A percentile compares a stretch with the other conserved stretches of the same genome.
Evolutionary conservation across 2,797 vertebrate genomes (phyloP).

Genomic region (Melanotaenia nigrans): DNA sequence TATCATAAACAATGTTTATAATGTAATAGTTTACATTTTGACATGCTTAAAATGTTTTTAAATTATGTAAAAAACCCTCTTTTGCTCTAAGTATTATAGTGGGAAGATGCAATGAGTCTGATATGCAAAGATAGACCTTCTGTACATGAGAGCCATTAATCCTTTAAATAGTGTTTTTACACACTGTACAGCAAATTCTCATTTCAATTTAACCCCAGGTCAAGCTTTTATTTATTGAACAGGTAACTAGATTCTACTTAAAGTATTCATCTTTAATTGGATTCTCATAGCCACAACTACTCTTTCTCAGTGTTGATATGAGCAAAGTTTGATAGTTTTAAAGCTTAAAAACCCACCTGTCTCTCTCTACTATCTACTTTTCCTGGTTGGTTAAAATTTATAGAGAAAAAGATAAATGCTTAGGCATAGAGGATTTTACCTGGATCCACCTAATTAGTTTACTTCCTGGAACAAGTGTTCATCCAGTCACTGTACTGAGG

Average conservation of each 20-base stretch:
- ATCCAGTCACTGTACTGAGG: not conserved
- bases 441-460: not conserved
- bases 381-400: slow-evolving; percentile 9
- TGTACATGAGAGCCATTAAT: slow-evolving; percentile 13
- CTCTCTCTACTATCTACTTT: slow-evolving; percentile 6
- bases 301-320: slow-evolving; percentile 48
- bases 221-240: not conserved
- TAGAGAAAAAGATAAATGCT: slow-evolving; percentile 8
- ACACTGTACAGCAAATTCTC: slow-evolving; percentile 1
- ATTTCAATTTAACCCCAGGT: slow-evolving; percentile 19
- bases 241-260: slow-evolving; percentile 5
- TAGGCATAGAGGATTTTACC: slow-evolving; percentile 9
- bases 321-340: slow-evolving; percentile 20
- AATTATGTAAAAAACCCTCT: not conserved
- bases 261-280: slow-evolving; percentile 4
- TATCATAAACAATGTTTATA: too few species aligned
- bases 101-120: not conserved
- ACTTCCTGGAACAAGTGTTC: not conserved
- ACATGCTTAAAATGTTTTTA: not conserved
- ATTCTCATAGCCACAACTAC: slow-evolving; percentile 19
- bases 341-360: slow-evolving; percentile 30
- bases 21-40: too few species aligned
- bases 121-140: not conserved
- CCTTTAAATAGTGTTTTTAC: slow-evolving; percentile 19
- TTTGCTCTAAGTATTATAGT: not conserved